A percentile compares a stretch with the other conserved stretches of the same genome.
phyloP scores from a whole-genome alignment of 2,797 vertebrate genomes.

The Harpagifer antarcticus region DNA sequence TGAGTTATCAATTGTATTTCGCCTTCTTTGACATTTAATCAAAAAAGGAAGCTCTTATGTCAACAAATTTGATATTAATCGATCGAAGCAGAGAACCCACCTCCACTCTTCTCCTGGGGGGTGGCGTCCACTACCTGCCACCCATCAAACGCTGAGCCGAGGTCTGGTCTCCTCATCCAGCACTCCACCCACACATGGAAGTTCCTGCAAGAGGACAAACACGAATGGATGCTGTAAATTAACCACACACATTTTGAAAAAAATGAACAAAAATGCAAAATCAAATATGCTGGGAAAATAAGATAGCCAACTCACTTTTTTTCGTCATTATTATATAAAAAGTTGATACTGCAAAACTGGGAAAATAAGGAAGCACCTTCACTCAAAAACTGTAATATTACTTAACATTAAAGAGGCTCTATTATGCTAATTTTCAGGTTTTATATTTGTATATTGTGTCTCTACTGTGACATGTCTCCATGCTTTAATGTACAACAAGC shows the following conservation, averaged over 20 bases:
- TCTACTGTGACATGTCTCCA: no score
- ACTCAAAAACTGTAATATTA: no score
- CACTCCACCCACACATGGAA: slow-evolving; percentile 93
- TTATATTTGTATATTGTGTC: no score
- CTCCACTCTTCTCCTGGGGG: slow-evolving; percentile 88
- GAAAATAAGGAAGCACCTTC: no score
- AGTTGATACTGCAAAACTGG: no score
- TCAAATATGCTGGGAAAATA: neutral
- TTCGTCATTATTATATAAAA: no score
- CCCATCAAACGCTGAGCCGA: slow-evolving; percentile 84
- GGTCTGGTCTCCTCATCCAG: slow-evolving; percentile 89
- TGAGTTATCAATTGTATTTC: neutral
- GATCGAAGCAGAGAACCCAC: slow-evolving; percentile 61
- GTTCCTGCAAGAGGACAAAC: slow-evolving; percentile 81
- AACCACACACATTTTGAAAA: neutral
- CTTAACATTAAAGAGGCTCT: no score
- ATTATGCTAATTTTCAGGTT: no score
- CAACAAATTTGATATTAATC: no score
- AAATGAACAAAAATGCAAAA: neutral
- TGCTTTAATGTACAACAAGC: no score
- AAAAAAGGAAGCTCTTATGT: neutral
- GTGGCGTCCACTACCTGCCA: slow-evolving; percentile 93
- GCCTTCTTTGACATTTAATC: neutral
- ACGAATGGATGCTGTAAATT: neutral
- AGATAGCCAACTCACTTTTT: no score